A percentile compares a stretch with the other conserved stretches of the same genome.
These are phyloP conservation scores for Sebastes alutus DNA, from an alignment of 2,797 vertebrate species.

Conservation along the genomic window DNA sequence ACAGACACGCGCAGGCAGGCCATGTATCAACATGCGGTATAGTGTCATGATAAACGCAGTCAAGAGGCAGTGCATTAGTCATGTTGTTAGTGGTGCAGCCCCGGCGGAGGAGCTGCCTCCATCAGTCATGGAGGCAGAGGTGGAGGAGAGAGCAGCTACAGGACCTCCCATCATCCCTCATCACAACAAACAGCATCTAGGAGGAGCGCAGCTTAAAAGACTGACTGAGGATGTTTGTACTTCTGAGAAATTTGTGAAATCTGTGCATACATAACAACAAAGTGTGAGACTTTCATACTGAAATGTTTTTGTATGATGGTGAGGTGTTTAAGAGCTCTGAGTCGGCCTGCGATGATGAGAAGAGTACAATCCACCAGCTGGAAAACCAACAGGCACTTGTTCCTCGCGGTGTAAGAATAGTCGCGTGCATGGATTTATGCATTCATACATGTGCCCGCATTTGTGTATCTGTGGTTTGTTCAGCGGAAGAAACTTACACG, in stretches of 20 bases:
- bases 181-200: constrained; percentile 17
- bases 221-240: background rate
- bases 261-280: background rate
- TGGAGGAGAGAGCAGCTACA: constrained; percentile 18
- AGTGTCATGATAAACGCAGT: constrained; percentile 50
- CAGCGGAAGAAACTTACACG: constrained; percentile 42
- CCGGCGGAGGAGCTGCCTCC: constrained; percentile 47
- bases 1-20: background rate
- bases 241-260: background rate
- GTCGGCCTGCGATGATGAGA: constrained; percentile 1
- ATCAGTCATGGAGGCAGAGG: constrained; percentile 47
- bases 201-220: constrained; percentile 8
- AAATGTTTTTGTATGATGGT: background rate
- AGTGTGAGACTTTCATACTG: background rate
- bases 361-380: constrained; percentile 1
- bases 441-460: constrained; percentile 3
- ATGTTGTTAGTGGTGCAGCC: constrained; percentile 44
- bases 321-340: background rate
- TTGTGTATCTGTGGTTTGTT: constrained; percentile 34
- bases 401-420: background rate
- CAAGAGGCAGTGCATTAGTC: constrained; percentile 41
- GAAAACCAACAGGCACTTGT: constrained; percentile 18
- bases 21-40: constrained; percentile 30
- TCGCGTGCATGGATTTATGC: background rate
- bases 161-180: constrained; percentile 24